Evolutionary conservation across 64 coral and sea anemone genomes (phyloP).

Genomic region (Exaiptasia diaphana): DNA sequence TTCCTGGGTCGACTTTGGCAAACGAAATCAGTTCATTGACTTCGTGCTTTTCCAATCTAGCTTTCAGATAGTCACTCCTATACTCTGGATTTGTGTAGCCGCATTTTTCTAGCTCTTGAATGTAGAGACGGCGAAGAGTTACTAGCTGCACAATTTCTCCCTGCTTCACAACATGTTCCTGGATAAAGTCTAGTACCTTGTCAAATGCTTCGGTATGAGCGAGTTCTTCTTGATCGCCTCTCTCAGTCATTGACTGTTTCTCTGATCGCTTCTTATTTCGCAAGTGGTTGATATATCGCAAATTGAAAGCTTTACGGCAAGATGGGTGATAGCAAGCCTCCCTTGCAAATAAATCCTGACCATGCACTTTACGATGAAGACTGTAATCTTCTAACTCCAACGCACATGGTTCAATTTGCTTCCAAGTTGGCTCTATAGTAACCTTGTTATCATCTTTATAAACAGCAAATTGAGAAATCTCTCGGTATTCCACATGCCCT

Average conservation of each 20-base stretch:
- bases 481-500: background rate
- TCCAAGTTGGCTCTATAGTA: slow-evolving; percentile 28
- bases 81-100: background rate
- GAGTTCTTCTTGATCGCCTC: background rate
- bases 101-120: slow-evolving; percentile 1
- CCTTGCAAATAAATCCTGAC: background rate
- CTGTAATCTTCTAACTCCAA: background rate
- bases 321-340: background rate
- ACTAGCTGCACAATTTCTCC: slow-evolving; percentile 2
- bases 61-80: background rate
- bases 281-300: background rate
- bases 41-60: background rate
- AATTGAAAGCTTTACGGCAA: slow-evolving; percentile 3
- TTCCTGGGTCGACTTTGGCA: slow-evolving; percentile 5
- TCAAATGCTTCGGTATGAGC: background rate
- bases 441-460: slow-evolving; percentile 7
- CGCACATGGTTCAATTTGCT: slow-evolving; percentile 32
- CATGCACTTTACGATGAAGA: background rate
- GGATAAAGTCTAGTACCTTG: background rate
- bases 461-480: background rate
- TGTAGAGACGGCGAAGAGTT: slow-evolving; percentile 6
- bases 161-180: background rate
- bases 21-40: background rate
- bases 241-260: background rate
- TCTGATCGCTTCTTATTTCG: background rate